Percentiles rank a stretch among this genome's conserved stretches.
Evolutionary conservation across 2,797 vertebrate species (phyloP).

Genomic region (Argentina silus): DNA sequence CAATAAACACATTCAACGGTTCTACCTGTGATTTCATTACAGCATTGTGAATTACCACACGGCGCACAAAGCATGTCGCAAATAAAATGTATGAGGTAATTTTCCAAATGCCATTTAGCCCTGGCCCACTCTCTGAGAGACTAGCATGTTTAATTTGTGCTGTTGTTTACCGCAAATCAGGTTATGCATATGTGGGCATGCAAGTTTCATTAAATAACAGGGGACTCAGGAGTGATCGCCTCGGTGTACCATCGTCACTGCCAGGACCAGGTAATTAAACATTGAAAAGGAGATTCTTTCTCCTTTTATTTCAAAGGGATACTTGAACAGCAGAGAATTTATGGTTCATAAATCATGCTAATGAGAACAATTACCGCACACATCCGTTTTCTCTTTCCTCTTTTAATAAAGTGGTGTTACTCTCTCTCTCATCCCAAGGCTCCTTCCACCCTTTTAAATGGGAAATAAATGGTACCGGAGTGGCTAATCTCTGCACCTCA

Average conservation of each 20-base stretch:
- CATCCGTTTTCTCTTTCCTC: constrained; percentile 45
- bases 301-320: constrained; percentile 54
- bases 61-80: constrained; percentile 66
- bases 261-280: constrained; percentile 78
- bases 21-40: constrained; percentile 75
- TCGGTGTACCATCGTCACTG: constrained; percentile 59
- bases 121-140: constrained; percentile 61
- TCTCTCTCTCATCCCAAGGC: constrained; percentile 16
- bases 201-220: constrained; percentile 72
- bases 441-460: constrained; percentile 39
- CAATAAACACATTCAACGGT: constrained; percentile 75
- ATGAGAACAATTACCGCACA: constrained; percentile 75
- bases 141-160: constrained; percentile 69
- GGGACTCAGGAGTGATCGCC: constrained; percentile 70
- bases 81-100: constrained; percentile 78
- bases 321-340: constrained; percentile 60
- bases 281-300: constrained; percentile 76
- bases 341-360: constrained; percentile 77
- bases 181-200: constrained; percentile 64
- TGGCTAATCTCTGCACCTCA: constrained; percentile 61
- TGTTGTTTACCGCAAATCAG: constrained; percentile 70
- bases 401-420: constrained; percentile 40
- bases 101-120: constrained; percentile 76
- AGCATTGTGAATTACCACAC: constrained; percentile 74
- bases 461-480: constrained; percentile 57